Evolutionary conservation across 2,888 invertebrate species (phyloP), one percentile per base, ranked within the genome.

Genomic region (Brachypalpus laphriformis): DNA sequence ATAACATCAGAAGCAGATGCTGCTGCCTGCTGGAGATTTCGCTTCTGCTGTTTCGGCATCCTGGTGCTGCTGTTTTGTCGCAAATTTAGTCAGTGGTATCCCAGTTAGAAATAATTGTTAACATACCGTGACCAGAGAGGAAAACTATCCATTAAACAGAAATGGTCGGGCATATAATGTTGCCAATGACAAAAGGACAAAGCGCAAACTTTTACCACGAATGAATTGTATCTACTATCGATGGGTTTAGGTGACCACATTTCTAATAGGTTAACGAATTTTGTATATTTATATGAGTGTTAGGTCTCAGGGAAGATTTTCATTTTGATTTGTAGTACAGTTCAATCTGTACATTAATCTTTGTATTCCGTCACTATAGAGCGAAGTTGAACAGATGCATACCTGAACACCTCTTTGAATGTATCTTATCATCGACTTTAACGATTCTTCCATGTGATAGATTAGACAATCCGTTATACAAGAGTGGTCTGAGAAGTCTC

Each of bases 81-180:
- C 71, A 82, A 82, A 82, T 76, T 76, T 57, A 82, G 82, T 76
- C 80, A 57, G 57, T 80, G 57, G 61, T 16, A 72, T 65, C 40
- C 31, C 7, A 25, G 56, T 76, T 57, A 75, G 40, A 68, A 63
- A 76, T 70, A 75, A 22, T 81, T 81, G 81, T 70, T 54, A 68
- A 61, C 63, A 68, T 63, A 56, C 49, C 47, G 47, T 75, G 63
- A 66, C 66, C 59, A 51, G 40, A 51, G 57, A 66, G 66, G 42
- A 66, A 65, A 80, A 66, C 63, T 74, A 66, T 68, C 40, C 54
- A 74, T 66, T 40, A 51, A 34, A 51, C 14, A 18, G 47, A 66
- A 31, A 56, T 66, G 49, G 40, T 25, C n/a, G n/a, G 16, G 22
- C 51, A 25, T 25, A 49, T 40, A 49, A 37, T 71, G 22, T 18